Evolutionary conservation across 2,888 invertebrate species (phyloP).

Genomic region (Caenorhabditis afra): DNA sequence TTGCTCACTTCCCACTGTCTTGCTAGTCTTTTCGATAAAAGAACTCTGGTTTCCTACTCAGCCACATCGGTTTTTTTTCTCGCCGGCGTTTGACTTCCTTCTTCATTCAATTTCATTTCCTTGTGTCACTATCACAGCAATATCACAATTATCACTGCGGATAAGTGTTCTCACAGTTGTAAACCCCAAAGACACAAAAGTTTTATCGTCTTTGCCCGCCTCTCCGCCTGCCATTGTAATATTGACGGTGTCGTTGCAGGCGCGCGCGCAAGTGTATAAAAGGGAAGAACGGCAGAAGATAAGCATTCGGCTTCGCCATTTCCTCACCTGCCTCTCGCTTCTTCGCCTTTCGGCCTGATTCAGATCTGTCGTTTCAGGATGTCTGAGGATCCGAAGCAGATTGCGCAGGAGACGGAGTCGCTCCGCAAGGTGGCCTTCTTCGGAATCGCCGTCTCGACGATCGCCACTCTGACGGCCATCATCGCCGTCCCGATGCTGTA

Average conservation of each 20-base stretch:
- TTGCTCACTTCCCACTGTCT: too few species aligned
- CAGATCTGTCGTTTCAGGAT: constrained; percentile 28
- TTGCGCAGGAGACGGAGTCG: constrained; percentile 57
- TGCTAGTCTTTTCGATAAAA: too few species aligned
- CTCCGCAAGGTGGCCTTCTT: constrained; percentile 65
- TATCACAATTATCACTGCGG: constrained; percentile 49
- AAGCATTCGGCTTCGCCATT: constrained; percentile 26
- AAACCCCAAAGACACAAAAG: constrained; percentile 41
- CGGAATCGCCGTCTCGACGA: constrained; percentile 69
- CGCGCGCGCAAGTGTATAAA: constrained; percentile 34
- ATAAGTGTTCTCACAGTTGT: constrained; percentile 57
- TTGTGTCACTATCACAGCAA: constrained; percentile 44
- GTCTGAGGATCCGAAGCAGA: constrained; percentile 59
- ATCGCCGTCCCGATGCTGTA: constrained; percentile 71
- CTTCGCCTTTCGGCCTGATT: neutral
- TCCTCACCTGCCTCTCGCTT: neutral
- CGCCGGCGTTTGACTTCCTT: constrained; percentile 20
- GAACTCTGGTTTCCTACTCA: too few species aligned
- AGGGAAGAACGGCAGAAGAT: constrained; percentile 51
- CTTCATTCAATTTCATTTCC: constrained; percentile 36
- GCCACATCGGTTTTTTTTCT: neutral
- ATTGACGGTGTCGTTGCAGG: constrained; percentile 42
- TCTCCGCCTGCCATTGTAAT: constrained; percentile 50
- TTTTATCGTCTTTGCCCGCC: constrained; percentile 34
- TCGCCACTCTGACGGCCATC: constrained; percentile 69